Evolutionary conservation across 2,797 vertebrate species (phyloP).

Genomic region (Peromyscus nudipes): DNA sequence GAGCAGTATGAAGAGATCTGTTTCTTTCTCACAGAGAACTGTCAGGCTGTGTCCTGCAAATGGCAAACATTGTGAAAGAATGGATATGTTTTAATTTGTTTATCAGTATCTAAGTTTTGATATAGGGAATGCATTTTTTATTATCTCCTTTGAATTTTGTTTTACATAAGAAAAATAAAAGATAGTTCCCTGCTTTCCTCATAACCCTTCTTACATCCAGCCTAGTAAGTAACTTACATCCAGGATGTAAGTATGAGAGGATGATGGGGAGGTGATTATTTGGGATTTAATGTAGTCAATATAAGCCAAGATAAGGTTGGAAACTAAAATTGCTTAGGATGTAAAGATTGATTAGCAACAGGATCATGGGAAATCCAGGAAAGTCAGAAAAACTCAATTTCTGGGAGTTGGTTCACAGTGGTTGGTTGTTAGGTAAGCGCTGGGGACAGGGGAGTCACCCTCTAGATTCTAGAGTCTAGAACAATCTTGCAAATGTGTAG

Average conservation of each 20-base stretch:
- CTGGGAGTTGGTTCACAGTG: background rate
- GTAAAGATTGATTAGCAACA: slow-evolving; percentile 10
- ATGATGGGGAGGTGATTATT: background rate
- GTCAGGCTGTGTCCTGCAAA: slow-evolving; percentile 71
- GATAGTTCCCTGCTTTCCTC: slow-evolving; percentile 45
- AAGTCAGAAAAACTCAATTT: background rate
- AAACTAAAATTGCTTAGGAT: slow-evolving; percentile 28
- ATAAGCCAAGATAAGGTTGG: slow-evolving; percentile 29
- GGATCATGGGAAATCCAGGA: background rate
- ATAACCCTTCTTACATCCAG: background rate
- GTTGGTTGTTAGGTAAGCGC: background rate
- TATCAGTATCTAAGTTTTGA: slow-evolving; percentile 38
- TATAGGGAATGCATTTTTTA: background rate
- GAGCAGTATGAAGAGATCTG: slow-evolving; percentile 69
- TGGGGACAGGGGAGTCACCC: background rate
- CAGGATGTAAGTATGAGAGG: background rate
- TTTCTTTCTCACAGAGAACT: slow-evolving; percentile 69
- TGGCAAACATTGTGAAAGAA: background rate
- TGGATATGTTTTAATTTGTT: background rate
- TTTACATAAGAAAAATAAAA: slow-evolving; percentile 48
- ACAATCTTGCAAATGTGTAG: background rate
- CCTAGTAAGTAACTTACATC: background rate
- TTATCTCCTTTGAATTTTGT: slow-evolving; percentile 48
- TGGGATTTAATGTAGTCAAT: slow-evolving; percentile 12
- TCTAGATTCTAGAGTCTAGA: background rate